Base-by-base conservation (phyloP, 2,888 invertebrate genomes). In the Phaonia tiefii region DNA sequence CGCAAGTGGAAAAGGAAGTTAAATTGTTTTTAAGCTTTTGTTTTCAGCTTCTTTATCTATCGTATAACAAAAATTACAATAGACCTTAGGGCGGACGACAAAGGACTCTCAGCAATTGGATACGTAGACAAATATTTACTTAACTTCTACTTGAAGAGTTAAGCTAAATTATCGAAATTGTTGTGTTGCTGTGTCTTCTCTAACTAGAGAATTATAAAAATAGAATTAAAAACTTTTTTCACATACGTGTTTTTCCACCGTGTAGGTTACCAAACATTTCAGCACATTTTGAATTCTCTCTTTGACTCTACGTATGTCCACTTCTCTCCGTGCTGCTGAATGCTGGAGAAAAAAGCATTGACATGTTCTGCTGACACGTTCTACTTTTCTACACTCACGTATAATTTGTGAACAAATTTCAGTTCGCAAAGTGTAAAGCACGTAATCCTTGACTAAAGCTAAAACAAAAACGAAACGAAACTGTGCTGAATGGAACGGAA, bases 1-100 rank as follows among this genome's bases (percentile, higher is more conserved):
- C 82, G 84, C 83, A 85, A 86, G 85, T 85, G 86, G 80, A 87
- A 86, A 85, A 84, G 76, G 69, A 74, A 74, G 71, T 74, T 51
- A 51, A 72, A 72, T 60, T 63, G 39, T 79, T 79, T 75, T 56
- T 22, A 2, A 51, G 26, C 37, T 65, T 46, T 76, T 56, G 63
- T 65, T 56, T 56, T 7, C 7, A 7, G 44, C 42, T 46, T 11
- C 51, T 37, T 60, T 60, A n/a, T 67, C 60, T 44, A 44, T 44
- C 13, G 10, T 20, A 7, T n/a, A n/a, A n/a, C n/a, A n/a, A n/a
- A 46, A 46, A 46, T 15, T 13, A 42, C 39, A 39, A 60, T n/a
- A 26, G 67, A n/a, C n/a, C 15, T 37, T 58, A 58, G 3, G 7
- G 4, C 13, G n/a, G 44, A 44, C 44, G 2, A 8, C n/a, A 2